Percentiles rank a stretch among this genome's conserved stretches.
Conservation (phyloP, 2,113 vertebrate species). For the Pomatorhinus ruficollis region DNA sequence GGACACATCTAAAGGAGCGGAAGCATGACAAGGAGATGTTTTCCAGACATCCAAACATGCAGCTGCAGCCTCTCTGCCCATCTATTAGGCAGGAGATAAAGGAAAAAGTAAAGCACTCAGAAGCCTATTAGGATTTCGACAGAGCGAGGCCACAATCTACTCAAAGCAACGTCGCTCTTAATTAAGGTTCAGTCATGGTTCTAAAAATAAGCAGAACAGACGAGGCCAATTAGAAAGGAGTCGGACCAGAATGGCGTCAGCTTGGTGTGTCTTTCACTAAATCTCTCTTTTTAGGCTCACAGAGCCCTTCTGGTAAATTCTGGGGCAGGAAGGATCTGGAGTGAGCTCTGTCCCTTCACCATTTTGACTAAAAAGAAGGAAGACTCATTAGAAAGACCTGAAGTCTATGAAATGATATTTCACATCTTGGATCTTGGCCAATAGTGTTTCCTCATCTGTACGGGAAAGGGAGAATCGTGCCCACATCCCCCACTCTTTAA, state of each 20-base stretch:
- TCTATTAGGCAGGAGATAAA: constrained; percentile 33
- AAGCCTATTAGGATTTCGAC: constrained; percentile 58
- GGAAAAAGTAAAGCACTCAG: constrained; percentile 45
- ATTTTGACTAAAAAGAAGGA: background rate
- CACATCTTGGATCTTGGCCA: background rate
- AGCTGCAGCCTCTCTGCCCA: background rate
- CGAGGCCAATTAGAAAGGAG: constrained; percentile 24
- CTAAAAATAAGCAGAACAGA: constrained; percentile 59
- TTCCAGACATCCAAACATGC: fast-evolving
- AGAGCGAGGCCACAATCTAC: constrained; percentile 16
- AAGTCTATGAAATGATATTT: background rate
- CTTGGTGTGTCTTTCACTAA: background rate
- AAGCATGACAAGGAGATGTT: background rate
- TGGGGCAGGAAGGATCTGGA: background rate
- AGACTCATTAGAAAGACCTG: background rate
- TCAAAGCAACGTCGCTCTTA: constrained; percentile 14
- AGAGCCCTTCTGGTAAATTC: background rate
- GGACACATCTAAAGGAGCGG: fast-evolving
- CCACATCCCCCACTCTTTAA: background rate
- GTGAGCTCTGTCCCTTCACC: background rate
- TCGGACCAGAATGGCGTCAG: background rate
- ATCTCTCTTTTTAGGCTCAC: background rate
- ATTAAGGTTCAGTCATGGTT: constrained; percentile 52
- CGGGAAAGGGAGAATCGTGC: background rate
- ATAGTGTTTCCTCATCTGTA: background rate